A percentile compares a stretch with the other conserved stretches of the same genome.
These are phyloP conservation scores for Ametastegia equiseti DNA, from an alignment of 2,888 invertebrate species.

Conservation along the genomic window DNA sequence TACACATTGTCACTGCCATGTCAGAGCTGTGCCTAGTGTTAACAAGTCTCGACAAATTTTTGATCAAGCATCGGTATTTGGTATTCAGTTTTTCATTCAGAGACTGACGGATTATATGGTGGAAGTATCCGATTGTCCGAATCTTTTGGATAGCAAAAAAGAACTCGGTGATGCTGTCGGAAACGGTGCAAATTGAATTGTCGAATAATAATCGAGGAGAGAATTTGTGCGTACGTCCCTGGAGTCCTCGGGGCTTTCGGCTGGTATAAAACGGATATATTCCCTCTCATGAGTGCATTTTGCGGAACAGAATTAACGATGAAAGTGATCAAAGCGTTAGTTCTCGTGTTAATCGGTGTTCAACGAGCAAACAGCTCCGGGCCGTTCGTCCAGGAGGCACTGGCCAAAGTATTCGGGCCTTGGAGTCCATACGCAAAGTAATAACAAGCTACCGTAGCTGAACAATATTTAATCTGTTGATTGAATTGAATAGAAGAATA, in stretches of 20 bases:
- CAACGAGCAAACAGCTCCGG: slow-evolving; percentile 50
- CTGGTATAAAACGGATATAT: slow-evolving; percentile 46
- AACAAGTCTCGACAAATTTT: not conserved
- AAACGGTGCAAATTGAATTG: not conserved
- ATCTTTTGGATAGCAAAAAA: not conserved
- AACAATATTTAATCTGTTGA: slow-evolving; percentile 21
- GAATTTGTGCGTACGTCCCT: slow-evolving; percentile 10
- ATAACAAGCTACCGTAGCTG: not conserved
- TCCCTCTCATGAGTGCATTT: slow-evolving; percentile 44
- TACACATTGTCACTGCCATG: slow-evolving; percentile 22
- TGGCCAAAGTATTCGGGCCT: slow-evolving; percentile 60
- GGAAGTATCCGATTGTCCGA: not conserved
- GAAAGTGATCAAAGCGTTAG: slow-evolving; percentile 47
- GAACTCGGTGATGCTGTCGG: not conserved
- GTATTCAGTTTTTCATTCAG: not conserved
- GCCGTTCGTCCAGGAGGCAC: slow-evolving; percentile 57
- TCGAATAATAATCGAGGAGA: not conserved
- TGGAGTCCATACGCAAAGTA: slow-evolving; percentile 39
- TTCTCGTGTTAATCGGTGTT: slow-evolving; percentile 50
- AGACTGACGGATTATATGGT: not conserved
- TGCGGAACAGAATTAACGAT: slow-evolving; percentile 32
- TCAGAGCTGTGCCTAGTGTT: slow-evolving; percentile 34
- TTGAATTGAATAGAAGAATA: not conserved
- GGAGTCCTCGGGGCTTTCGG: slow-evolving; percentile 23
- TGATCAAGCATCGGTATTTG: not conserved